These are phyloP conservation scores for Cantharis rustica DNA, from an alignment of 2,888 invertebrate genomes.

Conservation along the genomic window DNA sequence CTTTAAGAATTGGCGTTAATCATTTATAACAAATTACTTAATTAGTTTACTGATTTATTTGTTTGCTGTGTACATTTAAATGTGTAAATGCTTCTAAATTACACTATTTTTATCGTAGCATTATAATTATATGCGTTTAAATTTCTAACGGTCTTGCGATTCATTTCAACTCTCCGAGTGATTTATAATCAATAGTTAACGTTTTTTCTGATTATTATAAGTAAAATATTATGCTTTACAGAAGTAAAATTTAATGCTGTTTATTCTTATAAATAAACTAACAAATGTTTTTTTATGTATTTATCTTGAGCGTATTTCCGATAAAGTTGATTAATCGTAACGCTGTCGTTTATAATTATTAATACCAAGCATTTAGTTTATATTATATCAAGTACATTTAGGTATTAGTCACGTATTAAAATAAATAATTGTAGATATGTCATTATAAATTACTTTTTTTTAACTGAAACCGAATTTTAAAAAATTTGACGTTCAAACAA, in stretches of 20 bases:
- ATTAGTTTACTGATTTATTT: slow-evolving; percentile 1
- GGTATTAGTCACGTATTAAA: neutral
- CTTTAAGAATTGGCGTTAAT: slow-evolving; percentile 6
- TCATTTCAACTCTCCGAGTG: neutral
- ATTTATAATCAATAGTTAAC: neutral
- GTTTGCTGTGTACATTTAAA: neutral
- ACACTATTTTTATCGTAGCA: neutral
- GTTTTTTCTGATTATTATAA: neutral
- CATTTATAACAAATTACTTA: slow-evolving; percentile 5
- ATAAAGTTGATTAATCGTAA: neutral
- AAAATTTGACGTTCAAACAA: neutral
- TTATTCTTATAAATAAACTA: neutral
- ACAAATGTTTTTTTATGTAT: neutral
- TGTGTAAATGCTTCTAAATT: neutral
- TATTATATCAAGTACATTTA: neutral
- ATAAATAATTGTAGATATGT: neutral
- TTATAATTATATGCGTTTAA: neutral
- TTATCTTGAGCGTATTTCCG: neutral
- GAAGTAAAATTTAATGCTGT: neutral
- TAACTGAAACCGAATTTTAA: neutral
- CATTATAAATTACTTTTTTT: neutral
- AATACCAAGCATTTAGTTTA: neutral
- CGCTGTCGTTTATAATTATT: neutral
- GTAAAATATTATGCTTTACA: neutral
- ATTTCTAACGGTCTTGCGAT: neutral